These are phyloP conservation scores for Hoplodrina blanda DNA, from an alignment of 2,888 invertebrate genomes.

Conservation along the genomic window DNA sequence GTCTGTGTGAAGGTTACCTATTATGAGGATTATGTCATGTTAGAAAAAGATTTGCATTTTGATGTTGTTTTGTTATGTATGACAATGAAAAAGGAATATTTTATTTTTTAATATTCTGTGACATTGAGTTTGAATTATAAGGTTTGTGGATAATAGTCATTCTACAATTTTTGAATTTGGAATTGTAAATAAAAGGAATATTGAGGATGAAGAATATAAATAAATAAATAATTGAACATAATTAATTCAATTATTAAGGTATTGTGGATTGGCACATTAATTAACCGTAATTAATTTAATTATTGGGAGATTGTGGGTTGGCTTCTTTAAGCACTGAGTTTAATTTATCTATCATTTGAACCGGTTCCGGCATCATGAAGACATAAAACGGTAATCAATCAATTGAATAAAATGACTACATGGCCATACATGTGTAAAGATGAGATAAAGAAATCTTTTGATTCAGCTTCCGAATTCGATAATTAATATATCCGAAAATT, in stretches of 20 bases:
- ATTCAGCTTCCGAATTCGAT: slow-evolving; percentile 8
- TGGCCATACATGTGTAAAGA: neutral
- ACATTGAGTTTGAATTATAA: neutral
- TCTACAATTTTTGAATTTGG: too few relatives aligned
- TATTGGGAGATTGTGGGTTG: too few relatives aligned
- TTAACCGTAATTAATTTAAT: too few relatives aligned
- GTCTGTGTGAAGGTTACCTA: slow-evolving; percentile 16
- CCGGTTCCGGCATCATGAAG: neutral
- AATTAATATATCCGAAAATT: neutral
- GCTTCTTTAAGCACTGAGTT: too few relatives aligned
- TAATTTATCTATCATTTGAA: too few relatives aligned
- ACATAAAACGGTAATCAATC: neutral
- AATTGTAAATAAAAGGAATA: too few relatives aligned
- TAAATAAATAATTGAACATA: too few relatives aligned
- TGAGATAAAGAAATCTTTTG: neutral
- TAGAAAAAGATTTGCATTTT: slow-evolving; percentile 9
- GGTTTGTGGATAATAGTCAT: neutral
- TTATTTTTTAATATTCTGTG: neutral
- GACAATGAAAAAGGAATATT: neutral
- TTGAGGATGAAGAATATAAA: too few relatives aligned
- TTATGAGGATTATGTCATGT: neutral
- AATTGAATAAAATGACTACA: neutral
- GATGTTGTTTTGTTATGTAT: neutral
- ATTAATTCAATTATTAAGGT: too few relatives aligned
- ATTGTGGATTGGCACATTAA: too few relatives aligned